Evolutionary conservation across 2,888 invertebrate species (phyloP), one percentile per base, ranked within the genome.

Genomic region (Brachynemurus nebulosus): DNA sequence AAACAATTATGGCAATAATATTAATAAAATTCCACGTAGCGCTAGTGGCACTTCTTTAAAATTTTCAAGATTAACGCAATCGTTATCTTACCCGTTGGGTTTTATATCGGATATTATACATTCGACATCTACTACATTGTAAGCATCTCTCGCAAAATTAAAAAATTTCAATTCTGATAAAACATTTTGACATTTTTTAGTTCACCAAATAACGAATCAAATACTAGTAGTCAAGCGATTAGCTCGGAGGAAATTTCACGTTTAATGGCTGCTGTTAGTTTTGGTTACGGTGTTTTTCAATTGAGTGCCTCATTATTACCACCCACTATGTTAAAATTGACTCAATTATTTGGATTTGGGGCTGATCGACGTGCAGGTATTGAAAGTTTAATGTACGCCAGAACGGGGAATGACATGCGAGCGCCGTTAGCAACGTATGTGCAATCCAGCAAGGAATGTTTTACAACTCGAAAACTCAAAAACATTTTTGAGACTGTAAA

Each of bases 221-320:
- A 30, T 12, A 30, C 30, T 11, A 30, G 7, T 9, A 30, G 14
- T 6, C n/a, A 9, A 8, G 11, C 30, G 14, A 30, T 30, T 12
- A 30, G 9, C 7, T 14, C 30, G 14, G 30, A 30, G 5, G n/a
- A 30, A 30, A 30, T 78, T 12, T 62, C 65, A 17, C 64, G 78
- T n/a, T 59, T 81, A 33, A 74, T 79, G 70, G 71, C 76, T 5
- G 76, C 78, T 0, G 76, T 80, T 5, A 76, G 76, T 53, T 80
- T 81, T 57, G 81, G 80, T 3, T 80, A 77, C 52, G 81, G 81
- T 11, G 63, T 78, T 27, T 76, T 81, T 55, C 78, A 80, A 54
- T 60, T 81, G 44, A 75, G 76, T 48, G 69, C 80, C 42, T 80
- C 80, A 6, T 62, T 81, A 44, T 61, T 80, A 38, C 80, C 80